Conservation (phyloP, 2,888 invertebrate species). For the Diarsia brunnea region DNA sequence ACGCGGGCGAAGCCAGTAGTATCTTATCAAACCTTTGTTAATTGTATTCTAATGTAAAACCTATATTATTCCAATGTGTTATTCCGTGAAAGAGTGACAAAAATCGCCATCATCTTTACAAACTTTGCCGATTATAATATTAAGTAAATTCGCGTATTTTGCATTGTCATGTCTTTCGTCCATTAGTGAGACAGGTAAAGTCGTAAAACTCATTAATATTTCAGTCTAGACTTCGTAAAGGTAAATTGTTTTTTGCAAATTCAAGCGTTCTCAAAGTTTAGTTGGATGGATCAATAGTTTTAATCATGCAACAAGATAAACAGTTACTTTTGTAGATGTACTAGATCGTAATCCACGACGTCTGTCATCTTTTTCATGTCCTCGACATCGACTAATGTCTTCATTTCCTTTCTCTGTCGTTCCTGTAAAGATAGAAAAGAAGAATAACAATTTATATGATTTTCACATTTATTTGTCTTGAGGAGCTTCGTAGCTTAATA, state of each 20-base stretch:
- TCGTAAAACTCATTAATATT: slow-evolving; percentile 26
- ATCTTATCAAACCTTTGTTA: neutral
- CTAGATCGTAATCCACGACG: slow-evolving; percentile 80
- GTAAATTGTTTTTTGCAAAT: slow-evolving; percentile 35
- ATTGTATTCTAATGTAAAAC: neutral
- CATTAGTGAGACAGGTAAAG: slow-evolving; percentile 31
- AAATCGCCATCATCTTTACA: neutral
- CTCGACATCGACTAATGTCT: slow-evolving; percentile 75
- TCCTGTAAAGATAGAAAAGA: slow-evolving; percentile 70
- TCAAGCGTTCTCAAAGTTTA: neutral
- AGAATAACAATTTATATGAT: neutral
- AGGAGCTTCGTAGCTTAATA: neutral
- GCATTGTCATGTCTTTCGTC: slow-evolving; percentile 21
- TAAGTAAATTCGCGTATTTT: neutral
- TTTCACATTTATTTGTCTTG: neutral
- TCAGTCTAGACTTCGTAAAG: slow-evolving; percentile 36
- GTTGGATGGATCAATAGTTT: neutral
- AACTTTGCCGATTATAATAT: neutral
- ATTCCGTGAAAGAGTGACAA: neutral
- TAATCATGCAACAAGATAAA: slow-evolving; percentile 28
- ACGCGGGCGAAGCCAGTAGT: neutral
- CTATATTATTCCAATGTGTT: neutral
- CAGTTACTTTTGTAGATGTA: slow-evolving; percentile 82
- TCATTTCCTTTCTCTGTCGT: slow-evolving; percentile 77
- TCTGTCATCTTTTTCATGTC: slow-evolving; percentile 81